Conservation (phyloP, 1,140 invertebrate genomes). For the Oedothorax gibbosus region DNA sequence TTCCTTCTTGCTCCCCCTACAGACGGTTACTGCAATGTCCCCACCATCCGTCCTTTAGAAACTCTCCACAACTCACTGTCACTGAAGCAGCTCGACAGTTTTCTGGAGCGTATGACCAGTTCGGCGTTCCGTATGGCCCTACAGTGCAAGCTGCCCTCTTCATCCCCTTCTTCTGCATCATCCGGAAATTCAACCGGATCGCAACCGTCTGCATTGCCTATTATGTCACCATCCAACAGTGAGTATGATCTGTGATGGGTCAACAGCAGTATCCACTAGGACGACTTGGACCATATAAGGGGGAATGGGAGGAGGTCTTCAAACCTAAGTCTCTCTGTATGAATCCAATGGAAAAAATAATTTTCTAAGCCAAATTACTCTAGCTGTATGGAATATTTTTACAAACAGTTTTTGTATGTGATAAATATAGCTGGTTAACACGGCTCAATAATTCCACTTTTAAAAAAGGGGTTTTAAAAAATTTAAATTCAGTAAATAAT, state of each 20-base stretch:
- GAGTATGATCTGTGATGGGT: conserved; percentile 15
- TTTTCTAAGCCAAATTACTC: too few relatives aligned
- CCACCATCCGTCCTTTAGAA: conserved; percentile 92
- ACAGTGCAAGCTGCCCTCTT: conserved; percentile 61
- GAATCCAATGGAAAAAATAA: too few relatives aligned
- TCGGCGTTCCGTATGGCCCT: conserved; percentile 65
- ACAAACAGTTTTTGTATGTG: too few relatives aligned
- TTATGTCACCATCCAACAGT: conserved; percentile 63
- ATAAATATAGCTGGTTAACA: too few relatives aligned
- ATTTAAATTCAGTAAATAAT: too few relatives aligned
- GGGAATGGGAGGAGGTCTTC: too few relatives aligned
- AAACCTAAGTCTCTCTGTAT: too few relatives aligned
- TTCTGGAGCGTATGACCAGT: conserved; percentile 85
- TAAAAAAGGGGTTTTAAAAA: too few relatives aligned
- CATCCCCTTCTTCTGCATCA: conserved; percentile 7
- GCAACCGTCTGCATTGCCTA: conserved; percentile 52
- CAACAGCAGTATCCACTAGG: too few relatives aligned
- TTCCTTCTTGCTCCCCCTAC: not conserved
- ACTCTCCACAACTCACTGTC: conserved; percentile 96
- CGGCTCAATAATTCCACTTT: too few relatives aligned
- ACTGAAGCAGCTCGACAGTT: conserved; percentile 86
- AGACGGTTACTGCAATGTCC: conserved; percentile 89
- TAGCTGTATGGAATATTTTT: too few relatives aligned
- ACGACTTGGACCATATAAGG: too few relatives aligned
- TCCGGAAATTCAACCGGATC: conserved; percentile 23